Evolutionary conservation across 2,797 vertebrate species (phyloP), one percentile per base, ranked within the genome.

Genomic region (Miichthys miiuy): DNA sequence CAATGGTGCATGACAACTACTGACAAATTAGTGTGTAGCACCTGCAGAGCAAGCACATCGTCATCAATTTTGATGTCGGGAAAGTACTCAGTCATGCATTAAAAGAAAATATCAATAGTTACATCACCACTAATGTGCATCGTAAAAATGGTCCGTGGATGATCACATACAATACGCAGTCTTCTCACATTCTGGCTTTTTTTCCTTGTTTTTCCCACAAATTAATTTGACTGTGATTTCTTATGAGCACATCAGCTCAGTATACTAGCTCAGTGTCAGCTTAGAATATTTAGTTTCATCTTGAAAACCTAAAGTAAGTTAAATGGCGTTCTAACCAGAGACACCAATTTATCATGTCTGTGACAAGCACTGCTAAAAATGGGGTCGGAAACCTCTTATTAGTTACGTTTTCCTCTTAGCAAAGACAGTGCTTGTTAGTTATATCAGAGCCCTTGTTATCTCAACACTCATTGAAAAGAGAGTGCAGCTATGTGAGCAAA

Each of bases 11-110:
- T 75, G 57, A 75, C 81, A 65, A 57, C 72, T 5, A 18, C 77
- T 66, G 78, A 87, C 72, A 81, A 79, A 84, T 87, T 13, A 75
- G 30, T 20, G 62, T 54, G 56, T 66, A 61, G 77, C 80, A 87
- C 77, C 81, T 79, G 80, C 82, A 68, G 58, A 75, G 63, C 34
- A 82, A 86, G 75, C 79, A 63, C 72, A 67, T 5, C 20, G 27
- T 82, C 75, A 84, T 85, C 58, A 11, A 10, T 86, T 83, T 72
- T 60, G 30, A 86, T 79, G 58, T 69, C 64, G 54, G 54, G 64
- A 68, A 71, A 50, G 54, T 27, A 58, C 44, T 64, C 42, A 75
- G 68, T 55, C 68, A 68, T 54, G 17, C 50, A 74, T 44, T 65
- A 55, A 75, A 68, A 68, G 21, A 70, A 75, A 46, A 82, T 77